Percentiles rank a stretch among this genome's conserved stretches.
These are phyloP conservation scores for Poecilia latipinna DNA, from an alignment of 2,113 vertebrate genomes.

Conservation along the genomic window DNA sequence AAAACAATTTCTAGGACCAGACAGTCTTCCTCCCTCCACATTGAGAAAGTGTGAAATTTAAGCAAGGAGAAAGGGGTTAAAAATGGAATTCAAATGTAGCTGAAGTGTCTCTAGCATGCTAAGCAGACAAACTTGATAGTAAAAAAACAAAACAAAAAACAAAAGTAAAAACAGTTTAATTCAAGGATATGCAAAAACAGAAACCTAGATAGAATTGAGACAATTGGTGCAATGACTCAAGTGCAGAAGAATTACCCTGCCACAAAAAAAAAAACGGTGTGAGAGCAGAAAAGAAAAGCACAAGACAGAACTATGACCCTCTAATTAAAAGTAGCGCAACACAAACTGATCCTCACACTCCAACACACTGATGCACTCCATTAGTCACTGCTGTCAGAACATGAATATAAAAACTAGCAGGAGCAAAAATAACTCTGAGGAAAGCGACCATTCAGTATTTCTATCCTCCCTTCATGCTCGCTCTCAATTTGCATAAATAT, in stretches of 20 bases:
- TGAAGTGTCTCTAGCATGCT: neutral
- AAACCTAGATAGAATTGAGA: neutral
- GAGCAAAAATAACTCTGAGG: slow-evolving; percentile 6
- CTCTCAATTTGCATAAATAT: slow-evolving; percentile 66
- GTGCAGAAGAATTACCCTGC: neutral
- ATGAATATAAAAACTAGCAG: neutral
- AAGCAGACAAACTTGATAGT: no score
- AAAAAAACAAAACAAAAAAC: no score
- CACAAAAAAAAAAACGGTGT: neutral
- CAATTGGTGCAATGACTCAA: slow-evolving; percentile 4
- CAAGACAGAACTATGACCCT: neutral
- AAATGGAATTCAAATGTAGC: neutral
- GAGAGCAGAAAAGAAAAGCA: neutral
- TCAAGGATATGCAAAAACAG: neutral
- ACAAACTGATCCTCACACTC: neutral
- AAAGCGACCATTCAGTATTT: neutral
- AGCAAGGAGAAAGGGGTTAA: neutral
- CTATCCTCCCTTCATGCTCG: neutral
- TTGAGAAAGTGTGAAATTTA: no score
- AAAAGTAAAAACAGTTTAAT: neutral
- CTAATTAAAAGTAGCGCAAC: neutral
- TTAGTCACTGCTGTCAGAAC: slow-evolving; percentile 12
- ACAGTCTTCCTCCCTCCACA: no score
- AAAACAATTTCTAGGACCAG: no score
- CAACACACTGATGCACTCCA: slow-evolving; percentile 2